Evolutionary conservation across 2,888 invertebrate species (phyloP), one percentile per base, ranked within the genome.

Genomic region (Apodemia zela): DNA sequence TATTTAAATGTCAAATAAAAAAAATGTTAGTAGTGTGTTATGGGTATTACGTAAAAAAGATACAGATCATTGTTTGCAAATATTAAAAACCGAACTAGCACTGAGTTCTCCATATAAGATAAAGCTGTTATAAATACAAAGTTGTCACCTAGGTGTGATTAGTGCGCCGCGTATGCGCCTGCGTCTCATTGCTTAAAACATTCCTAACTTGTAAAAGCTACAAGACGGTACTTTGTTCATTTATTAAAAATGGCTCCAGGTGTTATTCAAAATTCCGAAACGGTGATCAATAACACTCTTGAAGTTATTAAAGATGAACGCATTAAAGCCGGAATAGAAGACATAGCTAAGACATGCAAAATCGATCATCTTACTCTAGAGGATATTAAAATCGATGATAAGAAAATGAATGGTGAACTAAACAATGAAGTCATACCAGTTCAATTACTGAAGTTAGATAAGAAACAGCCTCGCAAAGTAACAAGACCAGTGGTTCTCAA

Each of bases 61-160:
- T 68, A 69, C 67, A 62, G 74, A 74, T 70, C 70, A 72, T 72
- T 73, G 72, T 77, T 72, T 72, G 75, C 74, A 77, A 77, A 78
- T 73, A 81, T 65, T 68, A 68, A 68, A 73, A 76, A 73, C 74
- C 54, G 68, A 71, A 70, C 70, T 68, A 65, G 63, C 67, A 66
- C 60, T 59, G 61, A 67, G 66, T 65, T 70, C 65, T 69, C 69
- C 72, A 69, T 69, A 70, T 70, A 76, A 76, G 83, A 85, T 84
- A 86, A 84, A 81, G 79, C 72, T 79, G 74, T 82, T 87, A 88
- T 88, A 88, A 79, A 88, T 85, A 84, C 85, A 73, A 71, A 72
- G 76, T 73, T 70, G 73, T 71, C 76, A 79, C 75, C 68, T 77
- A 75, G 67, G 69, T 67, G 67, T 69, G 73, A 72, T 77, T 82